Percentiles rank a stretch among this genome's conserved stretches.
Evolutionary conservation across 2,888 invertebrate genomes (phyloP).

Genomic region (Oscheius sp.): DNA sequence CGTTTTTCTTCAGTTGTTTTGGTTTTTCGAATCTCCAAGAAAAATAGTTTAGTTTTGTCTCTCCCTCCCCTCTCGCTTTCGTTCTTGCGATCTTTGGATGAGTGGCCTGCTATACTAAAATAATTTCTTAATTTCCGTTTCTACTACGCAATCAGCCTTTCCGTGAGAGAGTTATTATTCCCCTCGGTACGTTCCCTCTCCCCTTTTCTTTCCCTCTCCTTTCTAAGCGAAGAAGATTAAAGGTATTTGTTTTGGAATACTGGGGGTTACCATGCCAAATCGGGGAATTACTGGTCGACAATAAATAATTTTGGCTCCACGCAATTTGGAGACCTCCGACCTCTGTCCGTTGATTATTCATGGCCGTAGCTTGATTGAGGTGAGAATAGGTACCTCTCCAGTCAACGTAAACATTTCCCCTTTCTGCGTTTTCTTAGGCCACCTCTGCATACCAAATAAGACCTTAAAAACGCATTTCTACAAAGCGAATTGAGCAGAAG

Average conservation of each 20-base stretch:
- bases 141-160: too few species aligned
- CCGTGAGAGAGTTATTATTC: too few species aligned
- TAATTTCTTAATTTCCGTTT: conserved; percentile 7
- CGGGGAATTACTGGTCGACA: neutral
- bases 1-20: neutral
- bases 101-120: neutral
- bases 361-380: conserved; percentile 25
- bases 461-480: neutral
- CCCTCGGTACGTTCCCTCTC: too few species aligned
- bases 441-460: neutral
- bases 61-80: neutral
- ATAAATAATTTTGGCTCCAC: conserved; percentile 23
- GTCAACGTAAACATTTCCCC: neutral
- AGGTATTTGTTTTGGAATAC: too few species aligned
- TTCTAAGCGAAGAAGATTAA: too few species aligned
- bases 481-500: neutral
- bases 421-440: neutral
- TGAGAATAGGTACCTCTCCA: conserved; percentile 11
- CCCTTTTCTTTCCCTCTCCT: too few species aligned
- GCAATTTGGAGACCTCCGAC: conserved; percentile 5
- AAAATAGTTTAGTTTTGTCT: too few species aligned
- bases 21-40: too few species aligned
- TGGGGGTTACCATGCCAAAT: too few species aligned
- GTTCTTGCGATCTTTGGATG: too few species aligned
- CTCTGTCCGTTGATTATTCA: conserved; percentile 29